Conservation (phyloP, 2,113 vertebrate genomes). For the Clinocottus analis region DNA sequence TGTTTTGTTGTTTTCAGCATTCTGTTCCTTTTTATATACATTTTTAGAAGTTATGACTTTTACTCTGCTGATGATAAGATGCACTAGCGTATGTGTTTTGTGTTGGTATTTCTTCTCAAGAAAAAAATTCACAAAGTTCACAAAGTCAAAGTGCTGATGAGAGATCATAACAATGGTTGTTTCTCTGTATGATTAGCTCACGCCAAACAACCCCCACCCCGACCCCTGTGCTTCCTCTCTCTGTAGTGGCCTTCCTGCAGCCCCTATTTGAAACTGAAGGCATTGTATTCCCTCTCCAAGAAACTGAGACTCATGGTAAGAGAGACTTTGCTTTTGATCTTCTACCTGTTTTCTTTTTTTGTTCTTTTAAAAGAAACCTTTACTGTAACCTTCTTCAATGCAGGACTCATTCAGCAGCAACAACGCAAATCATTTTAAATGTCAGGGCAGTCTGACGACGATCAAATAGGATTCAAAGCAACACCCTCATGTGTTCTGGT, state of each 20-base stretch:
- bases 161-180: slow-evolving; percentile 69
- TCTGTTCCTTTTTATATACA: background rate
- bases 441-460: slow-evolving; percentile 16
- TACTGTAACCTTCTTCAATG: slow-evolving; percentile 58
- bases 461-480: slow-evolving; percentile 53
- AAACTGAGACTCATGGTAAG: slow-evolving; percentile 84
- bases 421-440: slow-evolving; percentile 17
- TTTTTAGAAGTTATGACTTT: background rate
- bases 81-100: slow-evolving; percentile 17
- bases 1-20: background rate
- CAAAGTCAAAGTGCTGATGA: slow-evolving; percentile 57
- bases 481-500: slow-evolving; percentile 56
- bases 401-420: slow-evolving; percentile 47
- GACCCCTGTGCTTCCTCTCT: slow-evolving; percentile 82
- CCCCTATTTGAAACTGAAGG: slow-evolving; percentile 83
- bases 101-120: slow-evolving; percentile 18
- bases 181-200: slow-evolving; percentile 76
- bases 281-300: slow-evolving; percentile 83
- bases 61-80: background rate
- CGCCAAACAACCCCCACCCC: slow-evolving; percentile 65
- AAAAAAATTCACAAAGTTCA: slow-evolving; percentile 40
- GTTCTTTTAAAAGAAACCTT: slow-evolving; percentile 31
- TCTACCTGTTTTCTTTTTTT: slow-evolving; percentile 68
- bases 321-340: slow-evolving; percentile 78
- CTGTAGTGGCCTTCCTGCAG: slow-evolving; percentile 84